Conservation (phyloP, 2,113 vertebrate genomes). For the Pachypanchax playfairii region DNA sequence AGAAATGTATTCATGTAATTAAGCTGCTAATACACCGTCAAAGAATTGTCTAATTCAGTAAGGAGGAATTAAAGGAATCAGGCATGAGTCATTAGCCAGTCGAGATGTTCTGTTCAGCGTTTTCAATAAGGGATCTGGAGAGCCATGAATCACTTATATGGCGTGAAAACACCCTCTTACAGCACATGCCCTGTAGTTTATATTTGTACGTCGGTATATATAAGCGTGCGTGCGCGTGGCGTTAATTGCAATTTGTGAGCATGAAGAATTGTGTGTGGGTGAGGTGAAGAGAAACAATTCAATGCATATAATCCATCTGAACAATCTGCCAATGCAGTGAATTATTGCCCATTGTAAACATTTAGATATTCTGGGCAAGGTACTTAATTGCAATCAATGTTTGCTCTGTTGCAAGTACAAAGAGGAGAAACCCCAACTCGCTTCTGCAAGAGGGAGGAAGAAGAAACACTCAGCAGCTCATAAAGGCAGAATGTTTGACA, state of each 20-base stretch:
- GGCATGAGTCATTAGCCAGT: constrained; percentile 85
- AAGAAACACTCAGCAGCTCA: constrained; percentile 64
- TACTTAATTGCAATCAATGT: constrained; percentile 79
- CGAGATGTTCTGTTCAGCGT: constrained; percentile 79
- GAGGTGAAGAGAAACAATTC: constrained; percentile 68
- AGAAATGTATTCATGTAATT: constrained; percentile 83
- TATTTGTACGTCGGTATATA: constrained; percentile 53
- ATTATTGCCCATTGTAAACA: constrained; percentile 77
- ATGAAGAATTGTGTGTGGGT: constrained; percentile 69
- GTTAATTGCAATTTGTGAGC: constrained; percentile 70
- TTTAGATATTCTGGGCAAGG: constrained; percentile 74
- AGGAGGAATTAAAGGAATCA: constrained; percentile 85
- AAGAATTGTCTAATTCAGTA: constrained; percentile 85
- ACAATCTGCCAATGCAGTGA: constrained; percentile 70
- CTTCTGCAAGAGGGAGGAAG: constrained; percentile 44
- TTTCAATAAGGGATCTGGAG: constrained; percentile 77
- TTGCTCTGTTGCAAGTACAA: constrained; percentile 61
- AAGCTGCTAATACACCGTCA: constrained; percentile 84
- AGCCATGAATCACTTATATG: constrained; percentile 76
- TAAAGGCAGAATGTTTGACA: constrained; percentile 56
- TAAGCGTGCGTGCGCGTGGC: constrained; percentile 25
- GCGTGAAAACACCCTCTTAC: constrained; percentile 63
- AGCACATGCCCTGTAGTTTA: constrained; percentile 55
- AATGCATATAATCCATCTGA: constrained; percentile 70
- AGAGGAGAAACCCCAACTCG: constrained; percentile 55